Conservation (phyloP, 2,888 invertebrate genomes). For the Noctua fimbriata region DNA sequence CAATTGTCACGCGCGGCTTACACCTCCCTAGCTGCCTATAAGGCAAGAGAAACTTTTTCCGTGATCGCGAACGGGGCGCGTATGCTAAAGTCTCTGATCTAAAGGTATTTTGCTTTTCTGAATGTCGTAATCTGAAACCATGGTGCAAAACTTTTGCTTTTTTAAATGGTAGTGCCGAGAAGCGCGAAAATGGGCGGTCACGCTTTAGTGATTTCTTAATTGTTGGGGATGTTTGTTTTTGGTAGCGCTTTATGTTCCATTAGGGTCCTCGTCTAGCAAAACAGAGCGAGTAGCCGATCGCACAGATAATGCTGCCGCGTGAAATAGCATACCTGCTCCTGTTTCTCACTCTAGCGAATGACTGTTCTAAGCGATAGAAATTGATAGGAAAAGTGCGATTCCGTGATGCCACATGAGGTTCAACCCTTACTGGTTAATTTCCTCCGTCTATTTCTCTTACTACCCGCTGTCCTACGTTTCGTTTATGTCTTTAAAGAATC, state of each 20-base stretch:
- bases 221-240: neutral
- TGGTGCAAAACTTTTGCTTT: neutral
- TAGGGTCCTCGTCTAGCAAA: neutral
- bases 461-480: neutral
- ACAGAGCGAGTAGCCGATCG: neutral
- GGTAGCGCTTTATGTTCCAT: neutral
- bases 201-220: no score
- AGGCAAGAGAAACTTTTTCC: slow-evolving; percentile 3
- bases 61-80: neutral
- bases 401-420: neutral
- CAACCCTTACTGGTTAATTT: neutral
- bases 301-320: neutral
- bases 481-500: neutral
- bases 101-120: slow-evolving; percentile 1
- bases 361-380: neutral
- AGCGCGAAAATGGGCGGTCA: neutral
- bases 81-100: slow-evolving; percentile 20
- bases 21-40: neutral
- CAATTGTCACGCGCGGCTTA: slow-evolving; percentile 19
- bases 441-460: neutral
- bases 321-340: neutral
- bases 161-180: neutral
- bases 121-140: neutral
- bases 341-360: neutral
- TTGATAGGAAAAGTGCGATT: neutral